Evolutionary conservation across 2,888 invertebrate species (phyloP), one percentile per base, ranked within the genome.

Genomic region (Caenorhabditis drosophilae): DNA sequence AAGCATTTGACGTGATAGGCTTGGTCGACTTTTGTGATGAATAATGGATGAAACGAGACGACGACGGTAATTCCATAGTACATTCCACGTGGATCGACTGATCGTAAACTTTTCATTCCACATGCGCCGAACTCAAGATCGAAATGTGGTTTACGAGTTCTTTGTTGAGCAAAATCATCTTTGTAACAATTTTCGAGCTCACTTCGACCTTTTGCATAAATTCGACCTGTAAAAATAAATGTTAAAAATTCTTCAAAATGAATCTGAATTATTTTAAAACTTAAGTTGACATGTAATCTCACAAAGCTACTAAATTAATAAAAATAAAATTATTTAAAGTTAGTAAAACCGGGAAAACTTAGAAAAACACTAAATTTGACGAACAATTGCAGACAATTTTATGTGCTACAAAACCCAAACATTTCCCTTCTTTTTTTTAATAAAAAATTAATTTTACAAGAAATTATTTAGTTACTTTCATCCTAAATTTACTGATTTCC

Each of bases 1-100:
- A 83, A 83, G 53, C 83, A 83, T 53, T 83, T 83, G 20, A 84
- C 83, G 55, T 83, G 83, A 59, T 79, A 83, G 1, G 83, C 83
- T 54, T 84, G 83, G 51, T 83, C 83, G 36, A 84, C 82, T 68
- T 84, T 83, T 7, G 83, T 83, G 58, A 83, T 81, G 62, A 83
- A 82, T 6, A 84, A 56, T 15, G 83, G 83, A 55, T 83, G 83
- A 54, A 83, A 83, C 9, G 80, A 79, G 53, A 83, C 81, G 48
- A 83, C 83, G 12, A 83, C 49, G 1, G 83, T 83, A 48, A 83
- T 77, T 16, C 82, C 82, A 70, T 83, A 83, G 67, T 83, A 83
- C 83, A 83, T 84, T 23, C 83, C 83, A 11, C 83, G 75, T 11
- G 83, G 83, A 51, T 84, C 81, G 34, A 81, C 83, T 46, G 82